Evolutionary conservation across 1,140 invertebrate genomes (phyloP).

Genomic region (Pissodes strobi): DNA sequence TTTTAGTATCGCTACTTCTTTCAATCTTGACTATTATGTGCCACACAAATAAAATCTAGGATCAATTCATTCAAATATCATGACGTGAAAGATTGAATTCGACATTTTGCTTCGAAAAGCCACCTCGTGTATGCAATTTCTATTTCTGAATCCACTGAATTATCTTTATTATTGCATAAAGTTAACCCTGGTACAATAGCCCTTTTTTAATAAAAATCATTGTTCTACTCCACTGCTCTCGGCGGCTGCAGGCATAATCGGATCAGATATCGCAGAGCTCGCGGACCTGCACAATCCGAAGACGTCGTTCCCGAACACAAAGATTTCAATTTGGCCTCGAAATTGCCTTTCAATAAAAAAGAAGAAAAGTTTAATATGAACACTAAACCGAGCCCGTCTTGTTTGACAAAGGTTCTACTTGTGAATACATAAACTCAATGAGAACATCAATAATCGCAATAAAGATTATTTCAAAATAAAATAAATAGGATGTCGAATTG

Average conservation of each 20-base stretch:
- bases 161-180: slow-evolving; percentile 16
- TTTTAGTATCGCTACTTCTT: too few relatives aligned
- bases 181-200: slow-evolving; percentile 12
- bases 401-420: slow-evolving; percentile 37
- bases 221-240: slow-evolving; percentile 30
- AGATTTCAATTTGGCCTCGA: slow-evolving; percentile 57
- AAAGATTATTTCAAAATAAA: too few relatives aligned
- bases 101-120: too few relatives aligned
- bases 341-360: slow-evolving; percentile 56
- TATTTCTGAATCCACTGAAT: not conserved
- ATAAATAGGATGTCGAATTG: too few relatives aligned
- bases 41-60: too few relatives aligned
- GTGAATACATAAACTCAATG: slow-evolving; percentile 29
- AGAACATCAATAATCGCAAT: too few relatives aligned
- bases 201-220: slow-evolving; percentile 33
- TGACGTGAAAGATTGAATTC: too few relatives aligned
- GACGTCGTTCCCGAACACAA: slow-evolving; percentile 52
- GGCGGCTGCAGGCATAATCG: slow-evolving; percentile 51
- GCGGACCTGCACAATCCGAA: slow-evolving; percentile 37
- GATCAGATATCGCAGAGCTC: slow-evolving; percentile 53
- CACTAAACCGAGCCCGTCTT: slow-evolving; percentile 49
- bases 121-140: too few relatives aligned
- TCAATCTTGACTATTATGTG: too few relatives aligned
- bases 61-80: too few relatives aligned
- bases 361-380: slow-evolving; percentile 48